Evolutionary conservation across 2,888 invertebrate genomes (phyloP), one percentile per base, ranked within the genome.

Genomic region (Sialis lutaria): DNA sequence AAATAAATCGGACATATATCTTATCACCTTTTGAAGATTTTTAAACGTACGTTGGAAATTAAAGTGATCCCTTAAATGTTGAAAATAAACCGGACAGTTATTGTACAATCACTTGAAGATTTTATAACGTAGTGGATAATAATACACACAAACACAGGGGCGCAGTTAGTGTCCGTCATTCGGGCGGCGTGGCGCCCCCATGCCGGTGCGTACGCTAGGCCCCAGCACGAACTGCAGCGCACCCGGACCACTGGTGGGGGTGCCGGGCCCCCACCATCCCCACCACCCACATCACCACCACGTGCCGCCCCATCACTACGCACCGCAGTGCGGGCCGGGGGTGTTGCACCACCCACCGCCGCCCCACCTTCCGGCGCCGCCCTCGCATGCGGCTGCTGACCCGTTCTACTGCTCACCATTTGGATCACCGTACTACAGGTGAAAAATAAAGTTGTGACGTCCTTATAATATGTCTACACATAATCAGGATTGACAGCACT

Each of bases 361-460:
- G 42, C 62, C 8, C 46, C 47, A 56, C 65, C 65, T 44, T 60
- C 64, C 43, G 60, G 63, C 62, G 7, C 53, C 45, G 40, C 53
- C 55, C 30, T 22, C 22, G 22, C 22, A 22, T 22, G 22, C 22
- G 22, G 22, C 22, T 22, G 64, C 66, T 54, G 73, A 74, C 55
- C 72, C 73, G 1, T 74, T 74, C 60, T 74, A 73, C 61, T 73
- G 73, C 54, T 69, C 73, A 42, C 74, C 74, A 2, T 74, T 74
- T 52, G 72, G 72, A 47, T 68, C 68, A 47, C 71, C 71, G 10
- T 73, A 73, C 57, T 72, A 69, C 65, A 74, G 74, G 74, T 74
- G 64, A 65, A 57, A n/a, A 5, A 35, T 4, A 6, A 5, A 37
- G 8, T 37, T 37, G 37, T 37, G 12, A 37, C 7, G 37, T 22